Base-by-base conservation (phyloP, 2,888 invertebrate species). In the Itoplectis maculator region DNA sequence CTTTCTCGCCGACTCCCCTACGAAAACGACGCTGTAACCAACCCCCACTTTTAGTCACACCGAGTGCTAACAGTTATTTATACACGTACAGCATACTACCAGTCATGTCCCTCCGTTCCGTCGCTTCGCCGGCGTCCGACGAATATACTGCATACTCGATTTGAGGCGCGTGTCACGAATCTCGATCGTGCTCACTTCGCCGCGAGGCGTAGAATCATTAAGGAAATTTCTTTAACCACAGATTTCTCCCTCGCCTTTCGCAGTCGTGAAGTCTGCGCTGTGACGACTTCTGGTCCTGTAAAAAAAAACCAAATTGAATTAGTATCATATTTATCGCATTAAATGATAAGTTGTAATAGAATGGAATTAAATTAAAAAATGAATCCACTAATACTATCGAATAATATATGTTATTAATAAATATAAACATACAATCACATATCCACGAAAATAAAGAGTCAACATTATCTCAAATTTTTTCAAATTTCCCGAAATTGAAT, bases 61-160 rank as follows among this genome's bases (percentile, higher is more conserved):
- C 86, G 83, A 87, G 85, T 85, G 86, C 87, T 86, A 88, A 88
- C 89, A 86, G 88, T 90, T 89, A 90, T 90, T 90, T 90, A 90
- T 89, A 88, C 35, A 80, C 79, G 79, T 73, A 80, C 49, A 73
- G 51, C 61, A 63, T 79, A 56, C 82, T 72, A 72, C 70, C 70
- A 72, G 70, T 72, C 70, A 72, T 72, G 23, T 40, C 56, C 56
- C 45, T 56, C 45, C 23, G 20, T 59, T 18, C 37, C 8, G 47
- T 35, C 56, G 18, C 59, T 68, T 15, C 56, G 13, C 20, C 29
- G 29, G 15, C 35, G 23, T 15, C 11, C 45, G 18, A 29, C 35
- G 63, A 47, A 70, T 56, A 15, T 47, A 59, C 49, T 15, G 54
- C 49, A 29, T 51, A 56, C 49, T 51, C 49, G 69, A 74, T 74